Percentiles rank a stretch among this genome's conserved stretches.
These are phyloP conservation scores for Microcebus ravelobensis DNA, from an alignment of 2,113 vertebrate genomes.

Conservation along the genomic window DNA sequence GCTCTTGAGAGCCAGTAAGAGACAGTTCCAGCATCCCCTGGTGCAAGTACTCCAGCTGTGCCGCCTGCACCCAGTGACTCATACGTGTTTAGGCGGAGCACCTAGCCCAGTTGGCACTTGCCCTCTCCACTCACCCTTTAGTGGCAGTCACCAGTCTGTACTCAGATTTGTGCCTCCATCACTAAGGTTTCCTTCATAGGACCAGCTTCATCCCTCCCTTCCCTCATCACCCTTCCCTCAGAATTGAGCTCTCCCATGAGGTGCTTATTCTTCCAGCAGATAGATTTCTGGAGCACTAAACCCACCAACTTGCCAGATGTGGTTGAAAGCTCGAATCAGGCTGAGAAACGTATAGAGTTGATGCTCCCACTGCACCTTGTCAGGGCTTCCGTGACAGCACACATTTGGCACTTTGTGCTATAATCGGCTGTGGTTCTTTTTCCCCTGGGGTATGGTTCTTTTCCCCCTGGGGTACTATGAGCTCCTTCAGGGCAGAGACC, in stretches of 20 bases:
- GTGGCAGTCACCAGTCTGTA: not conserved
- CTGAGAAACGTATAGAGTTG: not conserved
- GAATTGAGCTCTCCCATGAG: not conserved
- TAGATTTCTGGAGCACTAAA: not conserved
- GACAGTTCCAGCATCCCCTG: not conserved
- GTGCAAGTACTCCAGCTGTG: not conserved
- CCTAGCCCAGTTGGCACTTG: not conserved
- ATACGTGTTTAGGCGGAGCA: fast-evolving
- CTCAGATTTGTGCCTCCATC: not conserved
- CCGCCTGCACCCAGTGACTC: not conserved
- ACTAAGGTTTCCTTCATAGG: not conserved
- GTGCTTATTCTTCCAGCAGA: not conserved
- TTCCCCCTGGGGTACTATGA: not conserved
- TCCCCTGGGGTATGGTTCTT: not conserved
- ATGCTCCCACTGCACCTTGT: fast-evolving
- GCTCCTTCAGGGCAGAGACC: not conserved
- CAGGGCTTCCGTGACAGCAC: not conserved
- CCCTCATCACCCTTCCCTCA: not conserved
- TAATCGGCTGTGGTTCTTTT: not conserved
- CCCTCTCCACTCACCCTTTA: not conserved
- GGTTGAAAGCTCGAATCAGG: not conserved
- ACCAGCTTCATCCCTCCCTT: not conserved
- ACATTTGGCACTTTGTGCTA: too few relatives aligned
- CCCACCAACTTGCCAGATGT: not conserved
- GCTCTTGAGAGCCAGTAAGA: not conserved